Evolutionary conservation across 2,888 invertebrate species (phyloP), one percentile per base, ranked within the genome.

Genomic region (Gandaritis pyraliata): DNA sequence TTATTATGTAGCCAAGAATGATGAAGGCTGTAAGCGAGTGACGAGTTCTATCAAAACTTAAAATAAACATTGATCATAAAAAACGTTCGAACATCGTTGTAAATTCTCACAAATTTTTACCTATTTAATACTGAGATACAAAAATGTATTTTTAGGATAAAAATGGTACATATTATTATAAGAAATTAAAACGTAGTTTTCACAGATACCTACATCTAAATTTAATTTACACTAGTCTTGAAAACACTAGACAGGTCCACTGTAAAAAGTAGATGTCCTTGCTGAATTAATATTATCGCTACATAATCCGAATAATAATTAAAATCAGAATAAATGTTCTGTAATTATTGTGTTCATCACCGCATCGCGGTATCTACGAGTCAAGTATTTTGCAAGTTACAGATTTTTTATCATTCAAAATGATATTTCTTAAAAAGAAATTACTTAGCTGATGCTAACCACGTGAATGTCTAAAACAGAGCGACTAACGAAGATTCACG

Each of bases 61-160:
- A 56, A 43, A 58, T 65, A 52, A 49, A 56, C 38, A 46, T 56
- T 66, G 73, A 78, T 66, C 64, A 61, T 69, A 64, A 84, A 86
- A 86, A 83, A 81, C n/a, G 74, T 86, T 87, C 82, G 82, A 86
- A 87, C 78, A 64, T 90, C 90, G 90, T 90, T 90, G 91, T 90
- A 90, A 90, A 91, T 73, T 85, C 79, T 90, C 89, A 90, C 87
- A 90, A 90, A 89, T 80, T 80, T 47, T 84, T 72, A 77, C 82
- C 82, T 63, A 58, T 64, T 75, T 83, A 90, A 89, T 90, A 90
- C 87, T 89, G 90, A 85, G 81, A 83, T 85, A 85, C 80, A 85
- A 86, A 72, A 86, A 73, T 71, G 67, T 69, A 65, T 72, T 65
- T 29, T 69, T 73, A 74, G 73, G 75, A 72, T 75, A 83, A 82